phyloP scores from a whole-genome alignment of 2,888 invertebrate genomes.

The Hedya salicella region DNA sequence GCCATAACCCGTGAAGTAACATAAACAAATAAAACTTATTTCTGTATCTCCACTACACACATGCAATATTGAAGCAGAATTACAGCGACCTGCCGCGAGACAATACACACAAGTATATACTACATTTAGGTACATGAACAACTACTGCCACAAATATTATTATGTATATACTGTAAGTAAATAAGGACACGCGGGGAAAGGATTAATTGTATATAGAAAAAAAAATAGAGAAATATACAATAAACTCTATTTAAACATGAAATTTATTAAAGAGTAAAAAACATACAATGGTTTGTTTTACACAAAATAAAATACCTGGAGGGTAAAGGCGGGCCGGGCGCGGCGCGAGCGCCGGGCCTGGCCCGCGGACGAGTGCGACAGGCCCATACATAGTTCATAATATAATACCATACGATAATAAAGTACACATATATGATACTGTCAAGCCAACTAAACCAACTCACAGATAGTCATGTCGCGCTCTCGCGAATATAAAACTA shows the following conservation, averaged over 20 bases:
- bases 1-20: slow-evolving; percentile 70
- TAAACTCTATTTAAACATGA: slow-evolving; percentile 84
- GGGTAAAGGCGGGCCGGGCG: slow-evolving; percentile 64
- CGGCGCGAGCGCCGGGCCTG: slow-evolving; percentile 25
- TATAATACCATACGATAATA: slow-evolving; percentile 81
- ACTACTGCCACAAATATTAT: slow-evolving; percentile 82
- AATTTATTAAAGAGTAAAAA: slow-evolving; percentile 84
- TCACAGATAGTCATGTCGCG: slow-evolving; percentile 82
- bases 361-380: slow-evolving; percentile 61
- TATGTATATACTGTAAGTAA: slow-evolving; percentile 72
- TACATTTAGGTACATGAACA: slow-evolving; percentile 64
- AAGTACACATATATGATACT: slow-evolving; percentile 82
- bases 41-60: slow-evolving; percentile 73
- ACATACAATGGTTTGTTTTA: slow-evolving; percentile 83
- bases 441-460: slow-evolving; percentile 79
- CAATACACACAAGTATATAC: slow-evolving; percentile 71
- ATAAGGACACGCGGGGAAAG: slow-evolving; percentile 75
- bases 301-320: slow-evolving; percentile 84
- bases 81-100: slow-evolving; percentile 72
- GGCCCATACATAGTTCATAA: slow-evolving; percentile 82
- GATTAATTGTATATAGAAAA: slow-evolving; percentile 74
- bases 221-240: slow-evolving; percentile 83
- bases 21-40: slow-evolving; percentile 82
- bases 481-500: slow-evolving; percentile 82
- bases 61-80: slow-evolving; percentile 78